These are phyloP conservation scores for Plutomurus gul DNA, from an alignment of 1,140 invertebrate species.

Conservation along the genomic window DNA sequence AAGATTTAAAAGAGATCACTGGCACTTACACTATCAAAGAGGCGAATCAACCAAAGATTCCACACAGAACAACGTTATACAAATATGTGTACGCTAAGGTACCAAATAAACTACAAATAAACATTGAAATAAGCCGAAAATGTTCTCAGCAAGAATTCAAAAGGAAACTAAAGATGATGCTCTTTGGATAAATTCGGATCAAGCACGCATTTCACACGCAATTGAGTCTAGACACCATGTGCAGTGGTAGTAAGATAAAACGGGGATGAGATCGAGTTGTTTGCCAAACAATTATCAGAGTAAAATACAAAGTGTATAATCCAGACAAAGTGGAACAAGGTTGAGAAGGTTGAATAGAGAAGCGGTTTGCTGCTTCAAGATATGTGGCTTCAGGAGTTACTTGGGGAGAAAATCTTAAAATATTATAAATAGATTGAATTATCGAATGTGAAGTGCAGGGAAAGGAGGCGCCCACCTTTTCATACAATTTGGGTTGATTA, in stretches of 20 bases:
- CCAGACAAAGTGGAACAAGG: too few relatives aligned
- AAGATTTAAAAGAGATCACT: neutral
- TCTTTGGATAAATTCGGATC: neutral
- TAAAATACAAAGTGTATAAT: too few relatives aligned
- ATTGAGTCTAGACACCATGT: neutral
- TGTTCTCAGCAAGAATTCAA: neutral
- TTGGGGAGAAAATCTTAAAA: neutral
- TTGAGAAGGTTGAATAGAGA: too few relatives aligned
- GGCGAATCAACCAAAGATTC: too few relatives aligned
- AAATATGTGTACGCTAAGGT: too few relatives aligned
- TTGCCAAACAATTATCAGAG: too few relatives aligned
- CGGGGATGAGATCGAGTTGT: too few relatives aligned
- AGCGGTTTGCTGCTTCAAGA: too few relatives aligned
- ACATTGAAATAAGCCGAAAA: neutral
- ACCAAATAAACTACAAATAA: neutral
- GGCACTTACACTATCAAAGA: neutral
- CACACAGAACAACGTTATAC: neutral
- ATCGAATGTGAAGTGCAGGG: neutral
- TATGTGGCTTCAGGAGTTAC: neutral
- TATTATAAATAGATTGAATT: neutral
- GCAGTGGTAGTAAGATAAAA: too few relatives aligned
- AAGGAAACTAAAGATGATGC: too few relatives aligned
- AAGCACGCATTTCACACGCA: conserved; percentile 21
- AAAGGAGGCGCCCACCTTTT: neutral
- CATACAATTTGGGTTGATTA: conserved; percentile 5